Base-by-base conservation (phyloP, 2,888 invertebrate genomes). In the Nysson spinosus region DNA sequence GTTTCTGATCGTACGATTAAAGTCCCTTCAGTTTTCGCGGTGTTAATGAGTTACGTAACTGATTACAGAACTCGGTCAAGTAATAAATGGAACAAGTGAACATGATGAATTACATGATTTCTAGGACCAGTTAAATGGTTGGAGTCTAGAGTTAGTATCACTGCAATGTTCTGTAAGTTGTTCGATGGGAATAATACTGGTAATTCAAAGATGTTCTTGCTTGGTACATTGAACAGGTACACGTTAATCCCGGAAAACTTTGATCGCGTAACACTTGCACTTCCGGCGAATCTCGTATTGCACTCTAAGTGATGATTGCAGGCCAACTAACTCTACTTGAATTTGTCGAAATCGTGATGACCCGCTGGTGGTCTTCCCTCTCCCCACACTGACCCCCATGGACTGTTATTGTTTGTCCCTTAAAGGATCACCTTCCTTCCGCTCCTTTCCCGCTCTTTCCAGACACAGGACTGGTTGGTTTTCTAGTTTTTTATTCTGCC, bases 271-370 rank as follows among this genome's bases (percentile, higher is more conserved):
- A 54, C 24, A 28, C 60, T 57, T 42, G 44, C 65, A 74, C 72
- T 63, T 75, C 66, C 75, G 57, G 26, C 47, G 60, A 51, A 57
- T 58, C 56, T 55, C 52, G 67, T 61, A 76, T 77, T 68, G 72
- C 75, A 72, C 75, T 63, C 70, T 47, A 63, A 69, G 47, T 69
- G 77, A 77, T 76, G 75, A 76, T 67, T 61, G 64, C 57, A 12
- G 61, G 30, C 51, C 56, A 61, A 76, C 75, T 76, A 74, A 76
- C 72, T 58, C 47, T 40, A 50, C 32, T 49, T 28, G 19, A 56
- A 72, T 67, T 69, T 43, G 44, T 24, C 43, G 65, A 75, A 73
- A 77, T 74, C 68, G 44, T 56, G 50, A 43, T 40, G 44, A 52
- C 64, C 57, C 49, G 68, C 74, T 61, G 77, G 71, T 73, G 77